Evolutionary conservation across 2,113 vertebrate genomes (phyloP).

Genomic region (Solea solea): DNA sequence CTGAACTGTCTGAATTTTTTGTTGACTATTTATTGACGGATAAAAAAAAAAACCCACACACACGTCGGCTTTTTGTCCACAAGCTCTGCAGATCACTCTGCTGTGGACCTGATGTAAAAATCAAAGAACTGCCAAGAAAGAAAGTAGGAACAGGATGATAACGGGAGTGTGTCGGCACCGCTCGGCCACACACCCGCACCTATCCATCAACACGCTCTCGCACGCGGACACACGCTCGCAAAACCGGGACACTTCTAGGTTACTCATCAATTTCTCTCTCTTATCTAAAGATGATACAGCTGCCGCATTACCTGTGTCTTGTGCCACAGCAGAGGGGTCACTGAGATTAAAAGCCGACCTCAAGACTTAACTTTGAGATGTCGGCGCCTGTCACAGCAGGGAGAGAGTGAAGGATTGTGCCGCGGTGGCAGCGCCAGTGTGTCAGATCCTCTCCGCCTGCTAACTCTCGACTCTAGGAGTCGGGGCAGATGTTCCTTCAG

Average conservation of each 20-base stretch:
- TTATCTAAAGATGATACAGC: conserved; percentile 54
- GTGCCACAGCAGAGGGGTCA: conserved; percentile 47
- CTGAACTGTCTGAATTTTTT: conserved; percentile 2
- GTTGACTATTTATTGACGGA: conserved; percentile 3
- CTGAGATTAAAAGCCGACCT: conserved; percentile 57
- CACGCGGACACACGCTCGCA: not conserved
- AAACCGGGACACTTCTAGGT: conserved; percentile 33
- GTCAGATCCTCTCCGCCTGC: conserved; percentile 14
- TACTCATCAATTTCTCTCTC: conserved; percentile 39
- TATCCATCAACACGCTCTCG: not conserved
- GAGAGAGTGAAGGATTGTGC: conserved; percentile 30
- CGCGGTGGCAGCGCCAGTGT: conserved; percentile 19
- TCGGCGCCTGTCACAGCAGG: conserved; percentile 45
- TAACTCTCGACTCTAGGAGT: not conserved
- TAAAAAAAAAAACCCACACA: not conserved
- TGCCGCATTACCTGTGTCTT: conserved; percentile 41
- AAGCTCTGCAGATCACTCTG: conserved; percentile 15
- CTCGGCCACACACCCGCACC: conserved; percentile 10
- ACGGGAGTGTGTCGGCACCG: not conserved
- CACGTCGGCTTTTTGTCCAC: not conserved
- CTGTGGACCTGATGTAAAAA: conserved; percentile 8
- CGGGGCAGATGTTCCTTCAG: conserved; percentile 3
- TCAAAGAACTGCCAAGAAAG: not conserved
- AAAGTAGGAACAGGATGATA: conserved; percentile 14
- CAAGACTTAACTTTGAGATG: conserved; percentile 38